Conservation (phyloP, 2,113 vertebrate species). For the Leucosticte australis region DNA sequence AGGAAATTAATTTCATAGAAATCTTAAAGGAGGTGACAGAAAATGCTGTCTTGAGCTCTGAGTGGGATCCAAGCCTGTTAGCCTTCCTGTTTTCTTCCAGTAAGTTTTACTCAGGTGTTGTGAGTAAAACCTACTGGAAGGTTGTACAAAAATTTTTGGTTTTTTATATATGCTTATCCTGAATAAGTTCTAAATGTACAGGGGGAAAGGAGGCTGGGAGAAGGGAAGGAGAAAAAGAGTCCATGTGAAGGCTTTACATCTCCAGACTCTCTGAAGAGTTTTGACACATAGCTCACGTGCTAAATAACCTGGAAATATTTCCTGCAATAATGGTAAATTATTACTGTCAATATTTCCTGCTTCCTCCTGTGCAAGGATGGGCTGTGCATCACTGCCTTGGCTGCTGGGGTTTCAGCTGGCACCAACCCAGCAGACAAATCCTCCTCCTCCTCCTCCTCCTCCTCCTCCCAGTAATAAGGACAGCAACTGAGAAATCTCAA, state of each 20-base stretch:
- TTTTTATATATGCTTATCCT: background rate
- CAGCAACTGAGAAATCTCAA: background rate
- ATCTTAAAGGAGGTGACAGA: background rate
- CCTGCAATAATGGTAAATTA: background rate
- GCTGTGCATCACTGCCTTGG: background rate
- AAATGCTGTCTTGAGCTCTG: background rate
- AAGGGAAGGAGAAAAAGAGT: background rate
- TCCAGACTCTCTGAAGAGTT: background rate
- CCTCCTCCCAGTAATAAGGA: background rate
- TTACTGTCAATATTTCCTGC: background rate
- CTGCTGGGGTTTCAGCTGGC: background rate
- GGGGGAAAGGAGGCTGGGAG: background rate
- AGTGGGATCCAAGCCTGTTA: background rate
- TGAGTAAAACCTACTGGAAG: no score
- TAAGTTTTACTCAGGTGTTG: background rate
- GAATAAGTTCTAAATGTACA: background rate
- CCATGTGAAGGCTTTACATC: background rate
- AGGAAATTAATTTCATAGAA: background rate
- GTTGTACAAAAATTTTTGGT: background rate
- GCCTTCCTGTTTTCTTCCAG: background rate
- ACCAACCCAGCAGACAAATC: background rate
- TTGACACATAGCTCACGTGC: accelerated
- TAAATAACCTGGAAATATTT: background rate
- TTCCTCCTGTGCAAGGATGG: background rate
- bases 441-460: background rate